phyloP scores from a whole-genome alignment of 2,113 vertebrate species.

The Xiphophorus maculatus region DNA sequence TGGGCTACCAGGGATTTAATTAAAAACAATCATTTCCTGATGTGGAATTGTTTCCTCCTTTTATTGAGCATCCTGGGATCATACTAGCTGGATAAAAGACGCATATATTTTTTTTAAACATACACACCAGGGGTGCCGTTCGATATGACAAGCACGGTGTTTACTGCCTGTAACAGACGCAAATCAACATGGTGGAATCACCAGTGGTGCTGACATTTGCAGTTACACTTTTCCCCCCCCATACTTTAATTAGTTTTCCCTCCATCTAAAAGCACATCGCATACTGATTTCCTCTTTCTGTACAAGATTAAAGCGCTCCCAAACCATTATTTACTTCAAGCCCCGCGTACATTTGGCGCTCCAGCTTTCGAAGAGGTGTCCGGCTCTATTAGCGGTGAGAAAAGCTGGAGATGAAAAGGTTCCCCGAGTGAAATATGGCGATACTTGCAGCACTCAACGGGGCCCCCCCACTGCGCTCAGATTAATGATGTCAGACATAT shows the following conservation, averaged over 20 bases:
- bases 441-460: conserved; percentile 52
- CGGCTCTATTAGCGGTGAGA: conserved; percentile 61
- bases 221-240: conserved; percentile 26
- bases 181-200: conserved; percentile 45
- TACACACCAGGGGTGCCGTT: background rate
- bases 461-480: conserved; percentile 67
- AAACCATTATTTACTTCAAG: conserved; percentile 45
- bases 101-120: background rate
- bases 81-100: no score
- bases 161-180: conserved; percentile 26
- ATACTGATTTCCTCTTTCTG: conserved; percentile 9
- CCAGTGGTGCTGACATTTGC: conserved; percentile 59
- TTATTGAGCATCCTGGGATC: no score
- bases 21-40: no score
- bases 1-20: no score
- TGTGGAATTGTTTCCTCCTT: no score
- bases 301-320: conserved; percentile 23
- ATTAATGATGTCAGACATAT: conserved; percentile 74
- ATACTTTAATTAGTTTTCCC: conserved; percentile 41
- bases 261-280: conserved; percentile 1
- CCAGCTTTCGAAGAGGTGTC: conserved; percentile 31
- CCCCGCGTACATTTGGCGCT: conserved; percentile 31
- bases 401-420: conserved; percentile 39
- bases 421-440: conserved; percentile 48
- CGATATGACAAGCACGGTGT: background rate